Base-by-base conservation (phyloP, 35 echinoderm and acorn worm genomes). In the Nesometra sesokonis region DNA sequence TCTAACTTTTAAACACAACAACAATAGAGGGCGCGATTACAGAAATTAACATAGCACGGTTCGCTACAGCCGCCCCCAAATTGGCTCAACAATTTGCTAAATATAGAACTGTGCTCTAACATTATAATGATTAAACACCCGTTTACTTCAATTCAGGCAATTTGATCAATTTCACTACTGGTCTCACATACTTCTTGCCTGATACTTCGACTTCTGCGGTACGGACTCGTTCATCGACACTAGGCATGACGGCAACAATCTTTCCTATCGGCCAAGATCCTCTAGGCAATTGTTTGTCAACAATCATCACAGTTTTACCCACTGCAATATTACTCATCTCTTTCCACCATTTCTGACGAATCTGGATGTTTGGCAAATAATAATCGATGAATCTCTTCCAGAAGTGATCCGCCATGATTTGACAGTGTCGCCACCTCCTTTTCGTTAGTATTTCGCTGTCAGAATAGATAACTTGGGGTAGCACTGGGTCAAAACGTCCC, bases 391-490 rank as follows among this genome's bases (percentile, higher is more conserved):
- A 91, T 21, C 39, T 36, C 29, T 85, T 77, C 83, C 89, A 90
- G 19, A 90, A 90, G 46, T 86, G 83, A 77, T 91, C 85, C 40
- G 80, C 85, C 31, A 91, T 47, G 0, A 87, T 15, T 47, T 87
- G 90, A 34, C 85, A 87, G 0, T 91, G 85, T 0, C 85, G 78
- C 90, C 90, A 91, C 35, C 90, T 87, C 27, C 46, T 35, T 27
- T 38, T 43, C 23, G 39, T 43, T 15, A 43, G 15, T 43, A 43
- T 43, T 4, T 43, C 39, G 39, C 15, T 43, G 4, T 43, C 39
- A 15, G 39, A 43, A 43, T 43, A 43, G 39, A 43, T 15, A 43
- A 43, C 39, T 43, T 43, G 39, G 4, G 39, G 39, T 43, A 43
- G 15, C 4, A 43, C 39, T 43, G 39, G 39, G 15, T 43, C 39